A percentile compares a stretch with the other conserved stretches of the same genome.
Evolutionary conservation across 35 echinoderm and acorn worm genomes (phyloP).

Genomic region (Stichopus chloronotus): DNA sequence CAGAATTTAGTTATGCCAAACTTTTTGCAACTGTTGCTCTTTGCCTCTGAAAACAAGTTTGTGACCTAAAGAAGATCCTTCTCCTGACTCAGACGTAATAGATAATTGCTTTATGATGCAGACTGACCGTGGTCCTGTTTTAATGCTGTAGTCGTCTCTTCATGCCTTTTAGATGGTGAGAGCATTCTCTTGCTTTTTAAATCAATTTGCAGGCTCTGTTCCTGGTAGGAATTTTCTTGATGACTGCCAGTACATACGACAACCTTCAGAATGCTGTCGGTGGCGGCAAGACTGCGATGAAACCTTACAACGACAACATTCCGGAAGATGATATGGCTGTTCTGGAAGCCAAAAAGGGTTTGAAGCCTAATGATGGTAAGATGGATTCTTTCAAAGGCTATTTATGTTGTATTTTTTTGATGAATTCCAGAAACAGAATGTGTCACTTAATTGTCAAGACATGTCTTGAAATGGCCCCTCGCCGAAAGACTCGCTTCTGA

Average conservation of each 20-base stretch:
- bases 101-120: too few species aligned
- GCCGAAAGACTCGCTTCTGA: too few species aligned
- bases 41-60: too few species aligned
- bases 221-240: slow-evolving; percentile 63
- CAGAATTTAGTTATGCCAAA: too few species aligned
- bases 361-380: not conserved
- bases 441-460: too few species aligned
- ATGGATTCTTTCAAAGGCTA: not conserved
- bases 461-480: not conserved
- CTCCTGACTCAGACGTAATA: too few species aligned
- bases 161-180: too few species aligned
- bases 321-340: not conserved
- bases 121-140: too few species aligned
- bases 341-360: slow-evolving; percentile 26
- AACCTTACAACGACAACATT: not conserved
- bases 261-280: slow-evolving; percentile 68
- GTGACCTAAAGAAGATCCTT: too few species aligned
- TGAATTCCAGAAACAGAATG: not conserved
- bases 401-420: not conserved
- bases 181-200: not conserved
- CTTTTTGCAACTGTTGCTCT: too few species aligned
- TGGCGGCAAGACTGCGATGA: not conserved
- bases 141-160: too few species aligned
- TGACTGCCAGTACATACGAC: slow-evolving; percentile 81
- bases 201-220: slow-evolving; percentile 16